Conservation (phyloP, 2,113 vertebrate species). For the Platichthys flesus region DNA sequence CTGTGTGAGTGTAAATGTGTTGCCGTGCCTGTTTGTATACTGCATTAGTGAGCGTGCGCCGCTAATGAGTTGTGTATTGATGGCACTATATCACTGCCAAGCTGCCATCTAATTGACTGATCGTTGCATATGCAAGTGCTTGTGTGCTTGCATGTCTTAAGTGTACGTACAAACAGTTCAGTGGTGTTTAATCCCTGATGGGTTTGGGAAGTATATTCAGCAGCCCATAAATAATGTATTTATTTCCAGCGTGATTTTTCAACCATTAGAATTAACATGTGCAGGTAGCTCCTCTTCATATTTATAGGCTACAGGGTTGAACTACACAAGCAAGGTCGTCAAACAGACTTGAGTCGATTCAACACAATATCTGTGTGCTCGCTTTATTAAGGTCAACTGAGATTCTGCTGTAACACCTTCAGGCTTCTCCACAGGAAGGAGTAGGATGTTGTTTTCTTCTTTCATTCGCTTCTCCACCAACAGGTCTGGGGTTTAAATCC, state of each 20-base stretch:
- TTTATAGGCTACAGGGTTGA: background rate
- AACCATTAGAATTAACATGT: background rate
- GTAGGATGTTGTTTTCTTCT: too few species aligned
- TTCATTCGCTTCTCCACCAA: too few species aligned
- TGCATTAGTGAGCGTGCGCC: constrained; percentile 16
- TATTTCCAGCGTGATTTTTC: too few species aligned
- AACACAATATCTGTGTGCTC: too few species aligned
- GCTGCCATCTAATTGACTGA: constrained; percentile 36
- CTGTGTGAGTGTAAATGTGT: background rate
- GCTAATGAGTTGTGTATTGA: constrained; percentile 52
- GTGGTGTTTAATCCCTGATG: background rate
- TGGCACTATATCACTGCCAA: constrained; percentile 37
- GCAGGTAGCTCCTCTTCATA: background rate
- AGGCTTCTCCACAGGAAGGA: too few species aligned
- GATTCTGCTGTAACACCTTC: too few species aligned
- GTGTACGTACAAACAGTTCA: background rate
- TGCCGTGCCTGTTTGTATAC: constrained; percentile 3
- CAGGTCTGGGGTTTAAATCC: too few species aligned
- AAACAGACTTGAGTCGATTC: background rate
- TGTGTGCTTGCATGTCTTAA: constrained; percentile 1
- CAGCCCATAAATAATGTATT: background rate
- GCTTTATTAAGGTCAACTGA: too few species aligned
- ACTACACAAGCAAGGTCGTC: background rate
- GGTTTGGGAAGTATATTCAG: background rate
- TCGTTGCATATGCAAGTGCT: constrained; percentile 12